These are phyloP conservation scores for Hippocampus kuda DNA, from an alignment of 2,797 vertebrate genomes.

Conservation along the genomic window DNA sequence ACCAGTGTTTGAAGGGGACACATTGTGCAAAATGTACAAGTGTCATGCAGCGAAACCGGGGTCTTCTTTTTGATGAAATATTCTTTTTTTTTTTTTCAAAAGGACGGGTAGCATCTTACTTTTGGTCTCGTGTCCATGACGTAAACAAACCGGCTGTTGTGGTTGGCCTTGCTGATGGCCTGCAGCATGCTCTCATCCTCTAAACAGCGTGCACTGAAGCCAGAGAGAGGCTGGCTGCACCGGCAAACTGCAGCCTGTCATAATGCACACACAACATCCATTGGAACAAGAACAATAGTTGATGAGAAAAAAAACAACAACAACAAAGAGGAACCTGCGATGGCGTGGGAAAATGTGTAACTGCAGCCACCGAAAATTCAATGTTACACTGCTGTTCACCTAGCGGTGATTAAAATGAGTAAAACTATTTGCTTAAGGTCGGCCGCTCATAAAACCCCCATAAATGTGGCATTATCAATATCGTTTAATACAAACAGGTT, in stretches of 20 bases:
- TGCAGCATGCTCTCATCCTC: conserved; percentile 95
- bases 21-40: background rate
- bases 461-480: no score
- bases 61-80: background rate
- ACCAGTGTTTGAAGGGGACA: background rate
- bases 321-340: background rate
- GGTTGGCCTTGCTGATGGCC: conserved; percentile 91
- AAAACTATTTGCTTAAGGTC: no score
- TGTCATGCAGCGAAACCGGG: no score
- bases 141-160: conserved; percentile 84
- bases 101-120: conserved; percentile 53
- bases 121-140: conserved; percentile 96
- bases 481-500: no score
- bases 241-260: conserved; percentile 88
- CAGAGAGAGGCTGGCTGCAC: conserved; percentile 94
- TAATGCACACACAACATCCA: conserved; percentile 3
- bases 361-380: no score
- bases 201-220: conserved; percentile 92
- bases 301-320: background rate
- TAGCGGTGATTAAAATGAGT: no score
- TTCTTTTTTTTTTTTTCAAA: background rate
- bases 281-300: background rate
- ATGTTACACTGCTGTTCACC: no score
- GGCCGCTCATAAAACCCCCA: no score
- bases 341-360: no score